Evolutionary conservation across 92 coral and sea anemone species (phyloP).

Genomic region (Plumapathes pennacea): DNA sequence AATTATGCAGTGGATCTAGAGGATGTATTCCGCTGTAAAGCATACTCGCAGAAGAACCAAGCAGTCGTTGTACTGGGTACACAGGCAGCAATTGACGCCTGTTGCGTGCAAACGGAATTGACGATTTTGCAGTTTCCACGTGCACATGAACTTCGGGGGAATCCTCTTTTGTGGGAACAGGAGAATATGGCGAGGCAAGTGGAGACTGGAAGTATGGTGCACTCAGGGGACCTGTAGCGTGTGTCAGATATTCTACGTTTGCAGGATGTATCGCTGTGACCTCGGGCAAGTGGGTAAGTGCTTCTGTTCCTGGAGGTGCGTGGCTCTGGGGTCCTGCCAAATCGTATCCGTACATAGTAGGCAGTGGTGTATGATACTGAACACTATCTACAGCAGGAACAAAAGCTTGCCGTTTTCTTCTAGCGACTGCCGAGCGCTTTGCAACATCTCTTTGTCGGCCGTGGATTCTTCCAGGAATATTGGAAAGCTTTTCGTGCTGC

Average conservation of each 20-base stretch:
- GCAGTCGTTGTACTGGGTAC: slow-evolving; percentile 46
- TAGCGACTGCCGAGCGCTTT: slow-evolving; percentile 18
- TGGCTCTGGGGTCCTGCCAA: slow-evolving; percentile 30
- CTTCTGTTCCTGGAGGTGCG: slow-evolving; percentile 12
- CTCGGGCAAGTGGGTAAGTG: slow-evolving; percentile 7
- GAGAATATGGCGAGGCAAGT: not conserved
- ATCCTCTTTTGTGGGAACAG: slow-evolving; percentile 6
- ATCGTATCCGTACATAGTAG: slow-evolving; percentile 18
- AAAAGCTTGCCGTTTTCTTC: slow-evolving; percentile 21
- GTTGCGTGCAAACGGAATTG: slow-evolving; percentile 49
- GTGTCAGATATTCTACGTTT: no score
- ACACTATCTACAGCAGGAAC: slow-evolving; percentile 9
- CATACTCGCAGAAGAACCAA: slow-evolving; percentile 10
- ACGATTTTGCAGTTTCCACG: slow-evolving; percentile 84
- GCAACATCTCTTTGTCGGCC: slow-evolving; percentile 32
- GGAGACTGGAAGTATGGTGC: not conserved
- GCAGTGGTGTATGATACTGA: slow-evolving; percentile 20
- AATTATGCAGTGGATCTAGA: not conserved
- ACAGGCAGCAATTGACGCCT: slow-evolving; percentile 59
- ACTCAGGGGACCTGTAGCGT: no score
- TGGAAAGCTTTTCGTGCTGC: slow-evolving; percentile 61
- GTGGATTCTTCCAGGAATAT: slow-evolving; percentile 49
- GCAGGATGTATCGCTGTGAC: slow-evolving; percentile 4
- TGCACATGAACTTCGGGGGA: slow-evolving; percentile 75
- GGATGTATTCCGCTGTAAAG: not conserved